A percentile compares a stretch with the other conserved stretches of the same genome.
Conservation (phyloP, 2,113 vertebrate species). For the Athene noctua region DNA sequence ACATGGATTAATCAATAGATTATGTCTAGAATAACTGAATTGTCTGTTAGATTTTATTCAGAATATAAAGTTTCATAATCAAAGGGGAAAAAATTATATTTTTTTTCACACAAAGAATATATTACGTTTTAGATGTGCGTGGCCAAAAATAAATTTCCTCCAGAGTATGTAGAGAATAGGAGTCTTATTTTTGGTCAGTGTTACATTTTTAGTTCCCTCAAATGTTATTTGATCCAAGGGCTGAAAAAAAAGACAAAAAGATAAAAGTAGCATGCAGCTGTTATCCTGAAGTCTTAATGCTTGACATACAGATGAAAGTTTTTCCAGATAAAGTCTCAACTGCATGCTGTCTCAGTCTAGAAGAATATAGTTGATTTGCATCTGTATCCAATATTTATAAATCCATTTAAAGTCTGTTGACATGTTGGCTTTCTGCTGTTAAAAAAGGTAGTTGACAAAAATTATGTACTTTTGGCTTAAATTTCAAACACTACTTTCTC, state of each 20-base stretch:
- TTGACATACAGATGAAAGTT: not conserved
- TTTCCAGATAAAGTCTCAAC: not conserved
- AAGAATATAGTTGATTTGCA: not conserved
- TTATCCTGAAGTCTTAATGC: not conserved
- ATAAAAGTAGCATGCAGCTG: not conserved
- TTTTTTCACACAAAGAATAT: not conserved
- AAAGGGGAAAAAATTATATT: not conserved
- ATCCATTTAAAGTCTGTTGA: not conserved
- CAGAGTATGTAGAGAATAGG: not conserved
- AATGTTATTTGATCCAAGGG: not conserved
- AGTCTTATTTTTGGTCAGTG: not conserved
- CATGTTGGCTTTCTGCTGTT: not conserved
- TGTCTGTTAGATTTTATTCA: not conserved
- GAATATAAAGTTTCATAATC: not conserved
- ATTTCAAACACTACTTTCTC: not conserved
- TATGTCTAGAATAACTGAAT: not conserved
- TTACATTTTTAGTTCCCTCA: not conserved
- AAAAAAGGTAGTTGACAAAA: not conserved
- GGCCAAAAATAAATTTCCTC: conserved; percentile 2
- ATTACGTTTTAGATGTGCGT: not conserved
- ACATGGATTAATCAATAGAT: not conserved
- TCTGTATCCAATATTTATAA: not conserved
- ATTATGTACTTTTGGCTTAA: not conserved
- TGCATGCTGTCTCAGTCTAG: not conserved
- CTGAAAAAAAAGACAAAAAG: not conserved